Evolutionary conservation across 2,113 vertebrate genomes (phyloP).

Genomic region (Orientallactaga bullata): DNA sequence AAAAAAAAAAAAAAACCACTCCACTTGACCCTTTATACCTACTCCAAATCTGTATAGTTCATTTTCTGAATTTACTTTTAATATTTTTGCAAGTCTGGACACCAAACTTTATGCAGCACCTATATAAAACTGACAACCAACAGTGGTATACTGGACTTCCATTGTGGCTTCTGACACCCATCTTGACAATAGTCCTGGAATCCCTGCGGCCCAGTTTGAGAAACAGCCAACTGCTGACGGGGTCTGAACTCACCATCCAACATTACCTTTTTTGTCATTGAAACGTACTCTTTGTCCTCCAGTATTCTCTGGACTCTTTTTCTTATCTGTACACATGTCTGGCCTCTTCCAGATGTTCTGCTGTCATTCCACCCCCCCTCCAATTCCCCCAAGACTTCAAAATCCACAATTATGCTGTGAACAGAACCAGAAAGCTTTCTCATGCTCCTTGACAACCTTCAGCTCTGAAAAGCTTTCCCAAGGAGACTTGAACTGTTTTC

Average conservation of each 20-base stretch:
- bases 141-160: not conserved
- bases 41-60: not conserved
- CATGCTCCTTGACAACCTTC: not conserved
- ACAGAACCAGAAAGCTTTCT: conserved; percentile 27
- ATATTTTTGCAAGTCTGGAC: not conserved
- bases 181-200: not conserved
- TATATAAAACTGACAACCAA: not conserved
- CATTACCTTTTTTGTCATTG: not conserved
- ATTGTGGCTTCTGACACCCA: not conserved
- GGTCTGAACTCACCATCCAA: not conserved
- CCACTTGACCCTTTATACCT: not conserved
- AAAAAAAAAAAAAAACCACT: not conserved
- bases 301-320: not conserved
- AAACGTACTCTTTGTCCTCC: not conserved
- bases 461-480: not conserved
- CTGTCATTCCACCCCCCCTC: not conserved
- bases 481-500: not conserved
- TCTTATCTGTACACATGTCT: not conserved
- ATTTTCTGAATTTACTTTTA: not conserved
- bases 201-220: not conserved
- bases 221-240: not conserved
- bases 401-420: not conserved
- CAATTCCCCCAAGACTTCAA: not conserved
- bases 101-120: not conserved
- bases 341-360: not conserved